Evolutionary conservation across 2,888 invertebrate genomes (phyloP).

Genomic region (Mythimna pallens): DNA sequence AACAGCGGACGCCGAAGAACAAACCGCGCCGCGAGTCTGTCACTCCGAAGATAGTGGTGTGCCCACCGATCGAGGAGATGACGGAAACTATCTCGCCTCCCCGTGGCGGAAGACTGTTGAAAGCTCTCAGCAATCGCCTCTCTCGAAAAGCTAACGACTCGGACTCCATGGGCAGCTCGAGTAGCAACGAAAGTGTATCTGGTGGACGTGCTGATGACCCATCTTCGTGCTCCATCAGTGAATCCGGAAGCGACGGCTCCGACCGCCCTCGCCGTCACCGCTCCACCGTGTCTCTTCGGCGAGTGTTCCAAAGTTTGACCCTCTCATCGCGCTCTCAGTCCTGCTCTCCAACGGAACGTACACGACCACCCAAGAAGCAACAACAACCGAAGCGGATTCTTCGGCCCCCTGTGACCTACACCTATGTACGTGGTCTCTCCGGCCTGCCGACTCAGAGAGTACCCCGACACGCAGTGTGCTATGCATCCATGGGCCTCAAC

Average conservation of each 20-base stretch:
- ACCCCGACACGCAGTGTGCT: slow-evolving; percentile 90
- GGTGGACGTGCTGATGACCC: slow-evolving; percentile 83
- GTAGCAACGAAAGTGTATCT: slow-evolving; percentile 86
- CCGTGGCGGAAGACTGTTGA: slow-evolving; percentile 92
- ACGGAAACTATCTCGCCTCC: slow-evolving; percentile 90
- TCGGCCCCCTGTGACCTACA: slow-evolving; percentile 94
- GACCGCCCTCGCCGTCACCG: slow-evolving; percentile 87
- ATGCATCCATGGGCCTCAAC: slow-evolving; percentile 81
- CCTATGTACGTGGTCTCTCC: slow-evolving; percentile 95
- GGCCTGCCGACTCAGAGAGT: slow-evolving; percentile 95
- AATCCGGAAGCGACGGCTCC: slow-evolving; percentile 92
- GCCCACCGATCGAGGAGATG: slow-evolving; percentile 88
- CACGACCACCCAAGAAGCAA: slow-evolving; percentile 90
- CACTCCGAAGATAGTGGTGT: slow-evolving; percentile 87
- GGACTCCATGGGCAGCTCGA: slow-evolving; percentile 85
- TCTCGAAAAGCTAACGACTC: slow-evolving; percentile 88
- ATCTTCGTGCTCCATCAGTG: slow-evolving; percentile 91
- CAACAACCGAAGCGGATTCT: slow-evolving; percentile 94
- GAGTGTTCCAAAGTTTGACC: slow-evolving; percentile 93
- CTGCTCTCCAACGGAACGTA: slow-evolving; percentile 89
- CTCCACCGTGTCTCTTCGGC: slow-evolving; percentile 92
- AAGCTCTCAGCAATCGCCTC: slow-evolving; percentile 92
- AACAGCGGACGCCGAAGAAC: slow-evolving; percentile 73
- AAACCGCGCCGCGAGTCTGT: slow-evolving; percentile 78
- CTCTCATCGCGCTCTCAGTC: slow-evolving; percentile 92